Evolutionary conservation across 2,888 invertebrate species (phyloP).

Genomic region (Phyllotreta cruciferae): DNA sequence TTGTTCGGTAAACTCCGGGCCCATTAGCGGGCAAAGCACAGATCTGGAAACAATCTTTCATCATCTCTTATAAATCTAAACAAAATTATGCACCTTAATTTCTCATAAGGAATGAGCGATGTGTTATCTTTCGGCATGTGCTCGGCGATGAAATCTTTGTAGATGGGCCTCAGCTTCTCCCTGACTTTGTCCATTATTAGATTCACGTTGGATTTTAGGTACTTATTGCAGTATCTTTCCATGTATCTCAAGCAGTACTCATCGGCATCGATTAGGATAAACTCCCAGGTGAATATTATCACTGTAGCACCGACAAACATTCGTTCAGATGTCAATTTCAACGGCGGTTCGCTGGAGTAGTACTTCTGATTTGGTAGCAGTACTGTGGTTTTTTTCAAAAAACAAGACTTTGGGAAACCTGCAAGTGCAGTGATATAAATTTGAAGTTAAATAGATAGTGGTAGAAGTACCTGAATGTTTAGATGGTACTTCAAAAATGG

Average conservation of each 20-base stretch:
- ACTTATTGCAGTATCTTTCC: slow-evolving; percentile 81
- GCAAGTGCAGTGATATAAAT: slow-evolving; percentile 16
- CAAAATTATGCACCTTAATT: slow-evolving; percentile 55
- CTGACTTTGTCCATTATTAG: slow-evolving; percentile 78
- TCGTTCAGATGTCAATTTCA: slow-evolving; percentile 77
- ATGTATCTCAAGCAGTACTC: slow-evolving; percentile 86
- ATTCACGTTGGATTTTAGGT: slow-evolving; percentile 75
- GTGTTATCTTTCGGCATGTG: slow-evolving; percentile 63
- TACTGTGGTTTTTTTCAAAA: slow-evolving; percentile 73
- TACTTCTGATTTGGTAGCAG: slow-evolving; percentile 77
- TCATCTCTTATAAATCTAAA: not conserved
- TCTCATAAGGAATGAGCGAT: slow-evolving; percentile 57
- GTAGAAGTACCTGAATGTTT: slow-evolving; percentile 47
- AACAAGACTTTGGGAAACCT: slow-evolving; percentile 65
- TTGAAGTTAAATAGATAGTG: not conserved
- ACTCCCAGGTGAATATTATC: slow-evolving; percentile 78
- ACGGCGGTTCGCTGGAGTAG: slow-evolving; percentile 74
- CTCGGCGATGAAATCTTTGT: slow-evolving; percentile 78
- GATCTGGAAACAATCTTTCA: slow-evolving; percentile 60
- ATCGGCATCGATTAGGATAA: slow-evolving; percentile 82
- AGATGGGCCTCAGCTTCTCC: slow-evolving; percentile 71
- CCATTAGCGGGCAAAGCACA: slow-evolving; percentile 71
- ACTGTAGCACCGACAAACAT: slow-evolving; percentile 85
- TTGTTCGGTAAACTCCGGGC: slow-evolving; percentile 76
- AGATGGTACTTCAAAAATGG: slow-evolving; percentile 78